Evolutionary conservation across 2,888 invertebrate genomes (phyloP).

Genomic region (Stenurella melanura): DNA sequence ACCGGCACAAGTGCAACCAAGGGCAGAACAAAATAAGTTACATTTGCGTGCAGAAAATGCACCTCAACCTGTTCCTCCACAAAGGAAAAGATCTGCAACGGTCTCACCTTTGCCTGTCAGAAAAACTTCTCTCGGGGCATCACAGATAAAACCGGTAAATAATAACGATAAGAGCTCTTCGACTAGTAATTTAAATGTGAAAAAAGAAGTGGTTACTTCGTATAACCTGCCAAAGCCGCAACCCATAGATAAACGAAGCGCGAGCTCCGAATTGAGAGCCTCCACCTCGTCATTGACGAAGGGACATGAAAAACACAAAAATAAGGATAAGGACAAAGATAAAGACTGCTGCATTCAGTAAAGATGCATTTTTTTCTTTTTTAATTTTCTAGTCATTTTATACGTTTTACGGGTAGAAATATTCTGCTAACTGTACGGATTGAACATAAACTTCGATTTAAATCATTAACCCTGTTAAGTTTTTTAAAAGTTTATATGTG

Average conservation of each 20-base stretch:
- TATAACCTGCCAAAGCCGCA: slow-evolving; percentile 59
- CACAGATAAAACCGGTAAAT: slow-evolving; percentile 14
- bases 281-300: slow-evolving; percentile 31
- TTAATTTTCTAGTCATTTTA: slow-evolving; percentile 68
- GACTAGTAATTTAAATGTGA: slow-evolving; percentile 54
- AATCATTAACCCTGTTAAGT: slow-evolving; percentile 56
- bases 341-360: slow-evolving; percentile 69
- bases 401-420: slow-evolving; percentile 65
- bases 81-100: slow-evolving; percentile 58
- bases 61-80: slow-evolving; percentile 57
- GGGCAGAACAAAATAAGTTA: neutral
- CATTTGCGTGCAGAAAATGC: neutral
- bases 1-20: slow-evolving; percentile 4
- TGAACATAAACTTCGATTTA: slow-evolving; percentile 52
- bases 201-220: slow-evolving; percentile 59
- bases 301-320: slow-evolving; percentile 46
- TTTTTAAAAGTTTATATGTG: slow-evolving; percentile 63
- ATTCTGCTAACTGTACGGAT: slow-evolving; percentile 61
- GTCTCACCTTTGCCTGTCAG: slow-evolving; percentile 60
- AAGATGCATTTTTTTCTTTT: slow-evolving; percentile 54
- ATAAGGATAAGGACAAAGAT: slow-evolving; percentile 57
- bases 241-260: slow-evolving; percentile 43
- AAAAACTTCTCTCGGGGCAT: slow-evolving; percentile 46
- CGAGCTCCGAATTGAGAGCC: slow-evolving; percentile 46
- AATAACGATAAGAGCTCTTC: slow-evolving; percentile 56